Base-by-base conservation (phyloP, 2,888 invertebrate species). In the Beris morrisii region DNA sequence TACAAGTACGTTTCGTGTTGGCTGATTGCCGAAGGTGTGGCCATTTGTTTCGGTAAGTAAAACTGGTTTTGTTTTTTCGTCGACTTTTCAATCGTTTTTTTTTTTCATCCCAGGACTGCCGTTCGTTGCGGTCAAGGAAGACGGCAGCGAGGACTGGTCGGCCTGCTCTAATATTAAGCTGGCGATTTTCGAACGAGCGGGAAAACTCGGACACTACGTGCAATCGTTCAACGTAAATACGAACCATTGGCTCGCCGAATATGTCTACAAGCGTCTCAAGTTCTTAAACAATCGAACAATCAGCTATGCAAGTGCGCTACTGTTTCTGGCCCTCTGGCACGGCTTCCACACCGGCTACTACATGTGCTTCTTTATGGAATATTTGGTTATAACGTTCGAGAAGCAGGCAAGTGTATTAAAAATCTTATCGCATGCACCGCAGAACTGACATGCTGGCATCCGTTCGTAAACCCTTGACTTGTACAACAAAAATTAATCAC, bases 271-370 rank as follows among this genome's bases (percentile, higher is more conserved):
- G 78, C 85, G 98, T 4, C 84, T 98, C 50, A 92, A 90, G 76
- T 97, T 96, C 79, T 83, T 98, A 56, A 93, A 93, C 55, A 94
- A 91, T 79, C 86, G 90, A 22, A 84, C 84, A 48, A 81, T 88
- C 3, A 97, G 97, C 70, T 97, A 98, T 79, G 82, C 87, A 0
- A 84, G 87, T 0, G 92, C 97, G 0, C 82, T 99, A 48, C 66
- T 87, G 0, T 98, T 97, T 81, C 85, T 99, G 46, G 95, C 98
- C 0, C 75, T 96, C 0, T 98, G 98, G 98, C 98, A 98, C 80
- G 98, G 98, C 11, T 88, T 94, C 63, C 92, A 95, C 76, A 88
- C 92, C 9, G 97, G 98, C 1, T 99, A 99, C 76, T 98, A 96
- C 77, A 83, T 93, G 75, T 91, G 92, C 54, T 98, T 98, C 83